Evolutionary conservation across 2,888 invertebrate genomes (phyloP), one percentile per base, ranked within the genome.

Genomic region (Catocala nupta): DNA sequence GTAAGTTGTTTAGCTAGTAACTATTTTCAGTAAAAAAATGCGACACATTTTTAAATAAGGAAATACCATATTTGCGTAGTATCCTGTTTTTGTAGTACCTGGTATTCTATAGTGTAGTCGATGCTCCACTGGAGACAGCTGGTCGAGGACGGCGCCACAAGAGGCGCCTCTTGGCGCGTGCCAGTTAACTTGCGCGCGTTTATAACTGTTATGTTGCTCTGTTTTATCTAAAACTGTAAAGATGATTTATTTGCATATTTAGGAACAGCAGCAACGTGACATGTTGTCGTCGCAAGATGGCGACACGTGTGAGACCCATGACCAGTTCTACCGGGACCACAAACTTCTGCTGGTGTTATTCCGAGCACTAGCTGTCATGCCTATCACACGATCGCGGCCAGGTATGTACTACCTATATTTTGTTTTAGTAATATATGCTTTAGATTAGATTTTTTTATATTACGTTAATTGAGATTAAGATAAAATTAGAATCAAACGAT

Each of bases 241-340:
- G 25, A 25, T 25, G 4, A 34, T 34, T 34, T 33, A 34, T 5
- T 25, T 34, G 4, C 9, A 43, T 44, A 1, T 57, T 50, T 65
- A 94, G 94, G 93, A 94, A 68, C 89, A 91, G 75, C 93, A 93
- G 47, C 91, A 92, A 68, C 90, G 96, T 50, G 92, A 94, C 45
- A 78, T 90, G 78, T 82, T 96, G 10, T 94, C 95, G 56, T 95
- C 95, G 0, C 91, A 94, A 68, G 95, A 96, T 85, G 95, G 95
- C 5, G 91, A 95, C 75, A 94, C 94, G 5, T 94, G 95, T 47
- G 96, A 96, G 81, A 89, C 92, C 47, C 95, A 96, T 80, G 96
- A 96, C 79, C 95, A 96, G 81, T 96, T 96, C 87, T 96, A 96
- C 77, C 91, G 95, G 55, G 96, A 96, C 79, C 96, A 96, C 78